Conservation (phyloP, 2,888 invertebrate species). For the Apodemia mormo region DNA sequence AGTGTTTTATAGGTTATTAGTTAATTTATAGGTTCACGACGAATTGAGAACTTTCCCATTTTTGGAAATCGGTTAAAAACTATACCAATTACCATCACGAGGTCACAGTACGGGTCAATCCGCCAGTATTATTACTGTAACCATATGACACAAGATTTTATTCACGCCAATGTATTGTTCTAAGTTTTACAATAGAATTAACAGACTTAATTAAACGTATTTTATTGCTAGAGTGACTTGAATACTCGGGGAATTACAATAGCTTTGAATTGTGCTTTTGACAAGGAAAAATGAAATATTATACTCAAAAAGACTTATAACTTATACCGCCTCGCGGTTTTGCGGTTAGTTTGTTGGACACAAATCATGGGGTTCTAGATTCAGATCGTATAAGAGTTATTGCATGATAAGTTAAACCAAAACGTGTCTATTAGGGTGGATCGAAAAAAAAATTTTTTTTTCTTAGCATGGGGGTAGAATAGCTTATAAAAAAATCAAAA, state of each 20-base stretch:
- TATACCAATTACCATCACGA: no score
- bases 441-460: no score
- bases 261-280: background rate
- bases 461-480: no score
- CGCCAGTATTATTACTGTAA: no score
- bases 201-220: background rate
- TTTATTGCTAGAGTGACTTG: background rate
- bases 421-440: no score
- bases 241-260: background rate
- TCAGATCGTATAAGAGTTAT: background rate
- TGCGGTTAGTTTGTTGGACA: background rate
- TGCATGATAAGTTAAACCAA: no score
- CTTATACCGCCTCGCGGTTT: background rate
- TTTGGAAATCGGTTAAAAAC: no score
- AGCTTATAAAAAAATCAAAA: no score
- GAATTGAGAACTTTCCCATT: no score
- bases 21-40: no score
- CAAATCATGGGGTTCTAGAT: background rate
- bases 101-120: no score
- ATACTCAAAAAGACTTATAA: background rate
- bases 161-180: background rate
- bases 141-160: background rate
- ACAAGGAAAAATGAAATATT: constrained; percentile 6
- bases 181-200: background rate
- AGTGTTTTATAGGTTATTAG: no score